Percentiles rank a stretch among this genome's conserved stretches.
phyloP scores from a whole-genome alignment of 1,140 invertebrate genomes.

The Ephestia elutella region DNA sequence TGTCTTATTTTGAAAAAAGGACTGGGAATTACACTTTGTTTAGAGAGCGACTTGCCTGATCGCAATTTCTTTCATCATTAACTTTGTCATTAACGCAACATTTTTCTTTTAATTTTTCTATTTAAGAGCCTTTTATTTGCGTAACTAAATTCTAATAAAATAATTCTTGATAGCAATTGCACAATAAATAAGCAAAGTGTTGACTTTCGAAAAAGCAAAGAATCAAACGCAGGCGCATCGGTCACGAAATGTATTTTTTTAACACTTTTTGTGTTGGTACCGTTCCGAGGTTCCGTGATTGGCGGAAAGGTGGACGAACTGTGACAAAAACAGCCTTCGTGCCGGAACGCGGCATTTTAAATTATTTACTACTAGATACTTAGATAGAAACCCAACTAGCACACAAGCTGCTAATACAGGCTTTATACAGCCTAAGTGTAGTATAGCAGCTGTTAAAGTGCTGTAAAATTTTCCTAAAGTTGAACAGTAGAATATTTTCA shows the following conservation, averaged over 20 bases:
- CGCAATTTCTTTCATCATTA: too few species aligned
- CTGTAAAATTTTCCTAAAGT: too few species aligned
- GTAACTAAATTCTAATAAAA: neutral
- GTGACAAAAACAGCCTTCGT: conserved; percentile 18
- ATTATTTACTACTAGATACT: neutral
- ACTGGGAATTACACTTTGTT: too few species aligned
- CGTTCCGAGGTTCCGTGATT: conserved; percentile 31
- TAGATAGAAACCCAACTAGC: too few species aligned
- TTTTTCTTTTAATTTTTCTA: too few species aligned
- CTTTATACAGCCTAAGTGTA: too few species aligned
- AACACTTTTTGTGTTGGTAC: conserved; percentile 15
- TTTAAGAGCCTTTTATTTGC: neutral
- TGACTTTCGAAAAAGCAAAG: conserved; percentile 30
- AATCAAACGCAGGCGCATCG: conserved; percentile 27
- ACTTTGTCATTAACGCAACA: too few species aligned
- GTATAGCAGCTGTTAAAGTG: too few species aligned
- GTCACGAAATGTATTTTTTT: conserved; percentile 42
- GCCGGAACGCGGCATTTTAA: neutral
- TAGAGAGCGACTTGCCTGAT: too few species aligned
- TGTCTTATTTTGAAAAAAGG: too few species aligned
- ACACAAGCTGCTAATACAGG: too few species aligned
- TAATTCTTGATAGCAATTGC: neutral
- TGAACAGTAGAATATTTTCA: too few species aligned
- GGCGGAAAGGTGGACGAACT: conserved; percentile 45
- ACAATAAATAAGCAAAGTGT: conserved; percentile 11